Base-by-base conservation (phyloP, 53 echinoderm and acorn worm genomes). In the Luidia sarsii region DNA sequence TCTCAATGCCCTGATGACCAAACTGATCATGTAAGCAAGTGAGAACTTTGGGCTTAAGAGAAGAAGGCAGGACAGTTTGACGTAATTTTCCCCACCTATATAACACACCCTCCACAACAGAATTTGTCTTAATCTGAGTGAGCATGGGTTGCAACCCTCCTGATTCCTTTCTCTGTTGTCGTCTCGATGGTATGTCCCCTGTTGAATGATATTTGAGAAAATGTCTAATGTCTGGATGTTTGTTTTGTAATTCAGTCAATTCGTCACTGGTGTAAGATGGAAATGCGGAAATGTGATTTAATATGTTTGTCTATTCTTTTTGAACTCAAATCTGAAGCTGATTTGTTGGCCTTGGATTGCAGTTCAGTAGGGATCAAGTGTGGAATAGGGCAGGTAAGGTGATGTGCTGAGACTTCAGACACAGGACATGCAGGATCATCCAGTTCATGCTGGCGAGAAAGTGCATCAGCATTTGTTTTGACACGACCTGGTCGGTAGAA, bases 1-100 rank as follows among this genome's bases (percentile, higher is more conserved):
- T 64, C 34, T 64, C 64, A 34, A 64, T 64, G 33, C 64, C 64
- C 33, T 64, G 64, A 64, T 64, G 64, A 13, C 64, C 64, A 64
- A 64, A 64, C 9, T 64, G 64, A 34, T 64, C 64, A 64, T 64
- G 64, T 35, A 64, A 20, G 33, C 63, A 15, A 19, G 63, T 62
- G 10, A 62, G 31, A 62, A 62, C 33, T 14, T 62, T 62, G 32
- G 9, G 14, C 20, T 33, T 62, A 9, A 3, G 19, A 2, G 63
- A 62, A 8, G 19, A 62, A 31, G 63, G 63, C 19, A 62, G 33
- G 20, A 53, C 53, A 53, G 20, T 53, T 53, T 53, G 53, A 18
- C 19, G 53, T 20, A 19, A 53, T 5, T 53, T 32, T 18, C 64
- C 64, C 2, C 31, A 33, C 9, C 64, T 64, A 34, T 33, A 64